These are phyloP conservation scores for Ligdia adustata DNA, from an alignment of 2,888 invertebrate species.

Conservation along the genomic window DNA sequence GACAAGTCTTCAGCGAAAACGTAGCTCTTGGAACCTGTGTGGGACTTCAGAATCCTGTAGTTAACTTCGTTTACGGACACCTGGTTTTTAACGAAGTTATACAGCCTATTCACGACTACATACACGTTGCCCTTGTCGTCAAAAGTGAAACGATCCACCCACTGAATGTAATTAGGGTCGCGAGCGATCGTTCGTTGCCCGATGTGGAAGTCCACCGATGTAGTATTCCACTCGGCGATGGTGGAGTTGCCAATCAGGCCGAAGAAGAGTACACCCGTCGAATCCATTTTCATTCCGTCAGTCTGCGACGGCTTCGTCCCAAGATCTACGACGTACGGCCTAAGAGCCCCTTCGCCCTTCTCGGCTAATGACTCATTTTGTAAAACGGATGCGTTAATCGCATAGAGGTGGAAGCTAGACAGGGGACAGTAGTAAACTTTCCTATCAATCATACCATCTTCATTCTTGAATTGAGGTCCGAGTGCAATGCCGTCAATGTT, in stretches of 20 bases:
- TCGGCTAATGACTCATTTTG: conserved; percentile 78
- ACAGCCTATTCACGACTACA: conserved; percentile 87
- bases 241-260: conserved; percentile 88
- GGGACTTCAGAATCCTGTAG: conserved; percentile 86
- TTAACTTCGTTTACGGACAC: conserved; percentile 85
- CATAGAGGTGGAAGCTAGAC: conserved; percentile 87
- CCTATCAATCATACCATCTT: conserved; percentile 63
- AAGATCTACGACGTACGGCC: conserved; percentile 82
- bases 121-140: conserved; percentile 87
- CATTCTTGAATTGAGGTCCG: conserved; percentile 82
- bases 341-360: conserved; percentile 58
- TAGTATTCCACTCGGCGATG: conserved; percentile 88
- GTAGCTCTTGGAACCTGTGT: conserved; percentile 86
- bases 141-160: conserved; percentile 89
- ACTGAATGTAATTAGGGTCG: conserved; percentile 87
- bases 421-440: conserved; percentile 88
- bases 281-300: conserved; percentile 90
- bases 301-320: conserved; percentile 87
- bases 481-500: conserved; percentile 89
- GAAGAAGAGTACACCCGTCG: conserved; percentile 87
- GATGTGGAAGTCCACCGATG: conserved; percentile 79
- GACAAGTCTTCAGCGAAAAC: conserved; percentile 77
- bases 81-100: conserved; percentile 86
- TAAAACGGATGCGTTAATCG: conserved; percentile 85
- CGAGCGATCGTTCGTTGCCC: conserved; percentile 87